Percentiles rank a stretch among this genome's conserved stretches.
phyloP scores from a whole-genome alignment of 2,113 vertebrate genomes.

The Turnix velox region DNA sequence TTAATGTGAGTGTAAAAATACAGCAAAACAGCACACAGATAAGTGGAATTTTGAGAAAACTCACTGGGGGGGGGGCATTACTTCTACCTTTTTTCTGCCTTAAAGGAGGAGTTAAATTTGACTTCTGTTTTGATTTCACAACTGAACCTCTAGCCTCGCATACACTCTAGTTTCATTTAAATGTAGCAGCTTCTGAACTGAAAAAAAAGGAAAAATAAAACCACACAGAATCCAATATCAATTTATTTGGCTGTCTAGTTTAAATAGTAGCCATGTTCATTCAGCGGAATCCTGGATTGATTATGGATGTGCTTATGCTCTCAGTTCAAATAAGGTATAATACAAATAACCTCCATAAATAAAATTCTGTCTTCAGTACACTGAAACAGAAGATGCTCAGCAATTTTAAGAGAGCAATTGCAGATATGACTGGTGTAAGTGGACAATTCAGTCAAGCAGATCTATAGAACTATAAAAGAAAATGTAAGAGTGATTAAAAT shows the following conservation, averaged over 20 bases:
- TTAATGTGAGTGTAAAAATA: background rate
- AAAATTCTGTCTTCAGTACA: background rate
- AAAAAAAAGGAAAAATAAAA: fast-evolving
- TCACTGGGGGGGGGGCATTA: background rate
- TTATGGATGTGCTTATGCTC: background rate
- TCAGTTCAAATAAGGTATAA: background rate
- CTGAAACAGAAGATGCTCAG: background rate
- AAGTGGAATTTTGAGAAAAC: background rate
- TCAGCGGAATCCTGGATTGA: background rate
- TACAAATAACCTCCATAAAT: background rate
- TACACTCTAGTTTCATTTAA: background rate
- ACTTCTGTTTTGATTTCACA: background rate
- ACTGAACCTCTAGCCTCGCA: background rate
- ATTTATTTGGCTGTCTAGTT: background rate
- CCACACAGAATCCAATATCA: fast-evolving
- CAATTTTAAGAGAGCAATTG: background rate
- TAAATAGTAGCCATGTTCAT: background rate
- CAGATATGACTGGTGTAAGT: background rate
- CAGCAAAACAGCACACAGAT: background rate
- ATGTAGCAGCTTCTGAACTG: background rate
- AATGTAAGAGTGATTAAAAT: background rate
- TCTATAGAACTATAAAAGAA: background rate
- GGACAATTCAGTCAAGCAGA: background rate
- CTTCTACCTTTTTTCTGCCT: background rate
- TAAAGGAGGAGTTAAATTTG: background rate